Base-by-base conservation (phyloP, 2,113 vertebrate species). In the Orcinus orca region DNA sequence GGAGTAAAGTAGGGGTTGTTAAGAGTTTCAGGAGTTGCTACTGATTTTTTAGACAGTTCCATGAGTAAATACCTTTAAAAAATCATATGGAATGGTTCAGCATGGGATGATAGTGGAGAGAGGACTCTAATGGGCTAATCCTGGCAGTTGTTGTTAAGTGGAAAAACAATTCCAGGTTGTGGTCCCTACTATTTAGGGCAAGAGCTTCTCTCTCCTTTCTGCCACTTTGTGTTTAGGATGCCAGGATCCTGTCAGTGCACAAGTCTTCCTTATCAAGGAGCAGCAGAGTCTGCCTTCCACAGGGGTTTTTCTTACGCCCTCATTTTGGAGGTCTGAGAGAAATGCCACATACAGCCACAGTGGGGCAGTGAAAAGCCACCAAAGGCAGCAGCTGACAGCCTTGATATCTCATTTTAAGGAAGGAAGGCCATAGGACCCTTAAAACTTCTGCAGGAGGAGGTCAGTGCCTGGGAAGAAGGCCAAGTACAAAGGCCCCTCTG, bases 311-410 rank as follows among this genome's bases (percentile, higher is more conserved):
- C 70, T 5, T 11, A 50, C 7, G 31, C 58, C 23, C 0, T 73
- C 10, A 11, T n/a, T 41, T 20, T 29, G 15, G n/a, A 88, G n/a
- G 29, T 53, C 68, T 36, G 9, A 25, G 63, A 44, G 60, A 88
- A 95, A 68, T 87, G 65, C 82, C 68, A 21, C 11, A 2, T 6
- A 3, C 23, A 63, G 87, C 97, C 92, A 95, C 95, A 68, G 1
- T 0, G 44, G 63, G 90, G 92, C 92, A 58, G 80, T 82, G 93
- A 90, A 18, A 55, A 44, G 87, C 73, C 81, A 44, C 25, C 3
- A 4, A 3, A 76, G 36, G 58, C 62, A 33, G 86, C 12, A 11
- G 26, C 14, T 23, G 25, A 21, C 8, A 25, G 81, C 44, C 14
- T 13, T 0, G 36, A 20, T 5, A 4, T 7, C 60, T 5, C n/a